Base-by-base conservation (phyloP, 2,113 vertebrate genomes). In the Pampusana beccarii region DNA sequence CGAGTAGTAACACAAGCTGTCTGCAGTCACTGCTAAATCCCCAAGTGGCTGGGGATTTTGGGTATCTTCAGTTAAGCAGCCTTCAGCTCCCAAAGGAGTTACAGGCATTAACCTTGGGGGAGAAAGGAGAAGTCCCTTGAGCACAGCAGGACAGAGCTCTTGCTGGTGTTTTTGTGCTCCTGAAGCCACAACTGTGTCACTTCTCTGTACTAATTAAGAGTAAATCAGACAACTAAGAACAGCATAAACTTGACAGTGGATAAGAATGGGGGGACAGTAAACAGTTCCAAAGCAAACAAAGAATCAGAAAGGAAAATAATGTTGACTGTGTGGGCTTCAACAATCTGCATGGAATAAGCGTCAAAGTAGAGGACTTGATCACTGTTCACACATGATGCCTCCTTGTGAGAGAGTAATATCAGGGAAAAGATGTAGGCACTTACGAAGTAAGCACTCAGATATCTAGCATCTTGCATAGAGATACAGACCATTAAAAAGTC, bases 141-240 rank as follows among this genome's bases (percentile, higher is more conserved):
- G 88, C 72, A 57, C 73, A 90, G 42, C 57, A 65, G 88, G 77
- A 88, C n/a, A 6, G 9, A 85, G 81, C 56, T 93, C 87, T 93
- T 10, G 3, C 31, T 92, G 58, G 48, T 88, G 75, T 91, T 93
- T 20, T 17, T 71, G 69, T 9, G 5, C 80, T 96, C 1, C 0
- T 86, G 81, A 48, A 96, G 90, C 56, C 19, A 1, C 89, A 93
- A 86, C 66, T 64, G 94, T 92, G 91, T 96, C 95, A 95, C 91
- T 80, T 93, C 85, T 95, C 80, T 73, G 29, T 88, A 69, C 94
- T 97, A 95, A 97, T 97, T 97, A 97, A 92, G 92, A 95, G 72
- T 84, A 93, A 97, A 95, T 97, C 78, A 90, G 92, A 96, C 96
- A 97, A 56, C 92, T 96, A 96, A 98, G 96, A 94, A 87, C 96